A percentile compares a stretch with the other conserved stretches of the same genome.
Conservation (phyloP, 2,797 vertebrate genomes). For the Pseudochirops cupreus region DNA sequence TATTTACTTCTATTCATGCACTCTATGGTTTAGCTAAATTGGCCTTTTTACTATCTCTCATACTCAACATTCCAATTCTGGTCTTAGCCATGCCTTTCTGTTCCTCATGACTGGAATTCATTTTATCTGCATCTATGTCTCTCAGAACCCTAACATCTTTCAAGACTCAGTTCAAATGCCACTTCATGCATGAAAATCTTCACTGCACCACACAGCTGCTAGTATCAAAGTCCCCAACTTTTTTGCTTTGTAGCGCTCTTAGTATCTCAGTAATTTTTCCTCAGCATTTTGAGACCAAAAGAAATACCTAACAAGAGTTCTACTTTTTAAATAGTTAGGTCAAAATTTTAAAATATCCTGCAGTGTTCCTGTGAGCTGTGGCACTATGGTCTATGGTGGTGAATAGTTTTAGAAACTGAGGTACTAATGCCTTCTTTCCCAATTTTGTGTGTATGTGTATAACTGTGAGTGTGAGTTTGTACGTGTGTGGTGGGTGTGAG, state of each 20-base stretch:
- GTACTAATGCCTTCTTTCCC: background rate
- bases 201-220: background rate
- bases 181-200: background rate
- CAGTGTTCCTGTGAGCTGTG: background rate
- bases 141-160: background rate
- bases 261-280: background rate
- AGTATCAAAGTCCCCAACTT: background rate
- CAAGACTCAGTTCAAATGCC: background rate
- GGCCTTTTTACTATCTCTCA: background rate
- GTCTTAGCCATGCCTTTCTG: background rate
- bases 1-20: background rate
- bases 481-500: background rate
- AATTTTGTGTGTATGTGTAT: background rate
- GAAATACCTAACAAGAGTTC: background rate
- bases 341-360: background rate
- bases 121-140: background rate
- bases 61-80: background rate
- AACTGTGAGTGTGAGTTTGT: background rate
- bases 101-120: background rate
- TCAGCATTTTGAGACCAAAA: background rate
- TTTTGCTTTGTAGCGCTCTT: background rate
- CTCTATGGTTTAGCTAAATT: background rate
- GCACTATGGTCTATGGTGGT: background rate
- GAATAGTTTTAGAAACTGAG: background rate
- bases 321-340: background rate